phyloP scores from a whole-genome alignment of 35 echinoderm and acorn worm genomes.

The Patiria miniata region DNA sequence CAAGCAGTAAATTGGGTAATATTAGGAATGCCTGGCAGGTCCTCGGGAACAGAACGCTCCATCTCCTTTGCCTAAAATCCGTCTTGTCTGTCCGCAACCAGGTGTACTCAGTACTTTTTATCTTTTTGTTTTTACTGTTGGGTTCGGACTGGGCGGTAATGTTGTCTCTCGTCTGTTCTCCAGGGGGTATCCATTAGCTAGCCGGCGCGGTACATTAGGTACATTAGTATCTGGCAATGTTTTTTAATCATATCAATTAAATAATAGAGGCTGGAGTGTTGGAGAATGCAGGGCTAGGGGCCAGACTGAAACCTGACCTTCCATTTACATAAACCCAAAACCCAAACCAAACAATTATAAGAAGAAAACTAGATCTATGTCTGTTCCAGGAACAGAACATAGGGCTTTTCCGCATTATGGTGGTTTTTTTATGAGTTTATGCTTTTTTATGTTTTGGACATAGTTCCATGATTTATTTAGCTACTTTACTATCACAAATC shows the following conservation, averaged over 20 bases:
- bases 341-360: too few species aligned
- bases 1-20: conserved; percentile 28
- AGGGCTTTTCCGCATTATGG: too few species aligned
- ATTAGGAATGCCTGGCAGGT: conserved; percentile 22
- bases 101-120: neutral
- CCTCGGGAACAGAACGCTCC: neutral
- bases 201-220: neutral
- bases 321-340: too few species aligned
- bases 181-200: conserved; percentile 1
- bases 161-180: neutral
- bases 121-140: neutral
- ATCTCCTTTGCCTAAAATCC: neutral
- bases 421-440: too few species aligned
- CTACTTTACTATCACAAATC: too few species aligned
- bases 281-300: too few species aligned
- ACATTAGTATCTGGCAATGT: conserved; percentile 11
- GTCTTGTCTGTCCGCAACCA: neutral
- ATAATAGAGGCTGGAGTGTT: neutral
- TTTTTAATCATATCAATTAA: conserved; percentile 22
- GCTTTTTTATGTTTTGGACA: too few species aligned
- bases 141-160: neutral
- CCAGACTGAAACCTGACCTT: too few species aligned
- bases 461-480: too few species aligned
- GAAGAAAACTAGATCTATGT: too few species aligned
- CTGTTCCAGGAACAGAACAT: too few species aligned